Conservation (phyloP, 1,140 invertebrate genomes). For the Pseudomyrmex sp. region DNA sequence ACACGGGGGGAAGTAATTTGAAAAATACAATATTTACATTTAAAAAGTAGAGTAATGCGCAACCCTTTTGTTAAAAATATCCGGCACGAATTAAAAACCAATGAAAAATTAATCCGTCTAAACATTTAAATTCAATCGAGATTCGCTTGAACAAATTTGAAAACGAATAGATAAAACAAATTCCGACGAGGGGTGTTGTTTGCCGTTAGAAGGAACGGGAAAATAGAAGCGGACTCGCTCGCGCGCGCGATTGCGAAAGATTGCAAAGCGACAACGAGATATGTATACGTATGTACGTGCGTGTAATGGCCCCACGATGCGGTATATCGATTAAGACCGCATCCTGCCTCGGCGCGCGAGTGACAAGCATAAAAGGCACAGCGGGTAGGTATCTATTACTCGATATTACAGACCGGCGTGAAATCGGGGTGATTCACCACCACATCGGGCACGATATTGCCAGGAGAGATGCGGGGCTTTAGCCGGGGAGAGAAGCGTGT, state of each 20-base stretch:
- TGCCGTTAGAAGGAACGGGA: neutral
- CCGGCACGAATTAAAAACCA: too few relatives aligned
- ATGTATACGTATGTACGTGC: neutral
- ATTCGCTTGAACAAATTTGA: neutral
- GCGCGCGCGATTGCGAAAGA: slow-evolving; percentile 1
- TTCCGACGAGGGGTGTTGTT: neutral
- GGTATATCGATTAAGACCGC: slow-evolving; percentile 49
- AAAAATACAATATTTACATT: too few relatives aligned
- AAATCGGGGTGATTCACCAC: slow-evolving; percentile 66
- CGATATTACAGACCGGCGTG: slow-evolving; percentile 61
- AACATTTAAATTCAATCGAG: neutral
- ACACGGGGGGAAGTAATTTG: neutral
- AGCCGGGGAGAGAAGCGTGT: neutral
- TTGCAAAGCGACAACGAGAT: neutral
- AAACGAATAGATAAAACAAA: neutral
- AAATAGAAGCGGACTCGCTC: neutral
- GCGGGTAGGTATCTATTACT: neutral
- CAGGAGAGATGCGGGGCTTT: slow-evolving; percentile 4
- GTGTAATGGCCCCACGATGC: neutral
- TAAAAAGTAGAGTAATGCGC: too few relatives aligned
- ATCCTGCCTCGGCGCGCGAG: slow-evolving; percentile 21
- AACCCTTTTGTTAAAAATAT: too few relatives aligned
- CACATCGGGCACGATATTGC: slow-evolving; percentile 28
- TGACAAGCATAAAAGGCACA: slow-evolving; percentile 39
- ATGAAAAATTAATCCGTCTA: too few relatives aligned